Evolutionary conservation across 2,797 vertebrate species (phyloP).

Genomic region (Phoxinus dragarum): DNA sequence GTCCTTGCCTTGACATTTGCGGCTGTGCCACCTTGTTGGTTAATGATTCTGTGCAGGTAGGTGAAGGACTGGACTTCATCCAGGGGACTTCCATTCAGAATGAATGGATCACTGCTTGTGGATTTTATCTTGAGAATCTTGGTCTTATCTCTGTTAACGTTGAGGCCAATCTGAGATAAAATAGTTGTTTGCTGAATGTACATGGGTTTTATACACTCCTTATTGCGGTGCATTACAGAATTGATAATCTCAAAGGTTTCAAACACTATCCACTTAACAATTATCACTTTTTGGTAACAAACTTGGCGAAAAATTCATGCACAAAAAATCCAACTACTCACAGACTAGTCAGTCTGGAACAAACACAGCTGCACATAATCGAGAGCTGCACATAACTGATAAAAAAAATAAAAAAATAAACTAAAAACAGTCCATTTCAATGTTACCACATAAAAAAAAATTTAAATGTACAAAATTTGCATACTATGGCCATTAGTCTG

Average conservation of each 20-base stretch:
- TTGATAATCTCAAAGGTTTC: background rate
- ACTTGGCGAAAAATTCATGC: background rate
- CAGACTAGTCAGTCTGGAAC: background rate
- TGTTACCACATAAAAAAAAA: too few species aligned
- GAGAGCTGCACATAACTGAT: background rate
- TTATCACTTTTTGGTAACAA: background rate
- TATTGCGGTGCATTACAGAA: background rate
- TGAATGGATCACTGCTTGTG: background rate
- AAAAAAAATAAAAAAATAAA: background rate
- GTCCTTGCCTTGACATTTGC: background rate
- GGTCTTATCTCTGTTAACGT: background rate
- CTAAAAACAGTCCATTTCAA: background rate
- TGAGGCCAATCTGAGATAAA: background rate
- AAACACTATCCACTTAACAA: background rate
- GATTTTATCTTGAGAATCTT: background rate
- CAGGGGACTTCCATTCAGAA: background rate
- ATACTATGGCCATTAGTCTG: background rate
- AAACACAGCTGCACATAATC: background rate
- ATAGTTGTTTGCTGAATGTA: background rate
- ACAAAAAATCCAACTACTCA: too few species aligned
- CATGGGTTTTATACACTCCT: background rate
- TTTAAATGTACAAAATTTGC: too few species aligned
- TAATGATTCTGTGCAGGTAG: background rate
- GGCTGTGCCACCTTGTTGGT: background rate
- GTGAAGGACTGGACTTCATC: background rate